Percentiles rank a stretch among this genome's conserved stretches.
Conservation (phyloP, 2,797 vertebrate genomes). For the Notoglanidium macrostoma region DNA sequence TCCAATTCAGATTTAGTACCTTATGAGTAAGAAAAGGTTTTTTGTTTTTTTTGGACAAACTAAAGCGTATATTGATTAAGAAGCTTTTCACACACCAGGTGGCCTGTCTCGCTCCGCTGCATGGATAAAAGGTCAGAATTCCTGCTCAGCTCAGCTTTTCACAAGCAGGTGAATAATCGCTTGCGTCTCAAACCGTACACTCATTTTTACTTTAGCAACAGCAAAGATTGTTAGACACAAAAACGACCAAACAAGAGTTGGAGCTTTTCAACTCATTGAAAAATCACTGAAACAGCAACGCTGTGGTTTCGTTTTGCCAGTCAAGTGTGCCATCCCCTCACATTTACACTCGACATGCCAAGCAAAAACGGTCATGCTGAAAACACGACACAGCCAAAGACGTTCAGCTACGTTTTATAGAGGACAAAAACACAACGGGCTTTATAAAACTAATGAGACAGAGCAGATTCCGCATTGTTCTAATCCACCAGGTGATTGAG, state of each 20-base stretch:
- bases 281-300: neutral
- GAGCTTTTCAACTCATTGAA: neutral
- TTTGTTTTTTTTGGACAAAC: neutral
- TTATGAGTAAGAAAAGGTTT: neutral
- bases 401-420: neutral
- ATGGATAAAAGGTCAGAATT: constrained; percentile 11
- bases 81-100: neutral
- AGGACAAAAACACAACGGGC: neutral
- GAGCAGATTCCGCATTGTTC: neutral
- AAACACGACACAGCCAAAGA: neutral
- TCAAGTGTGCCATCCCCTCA: neutral
- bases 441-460: neutral
- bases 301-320: neutral
- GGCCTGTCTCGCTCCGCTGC: neutral
- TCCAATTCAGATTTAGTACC: neutral
- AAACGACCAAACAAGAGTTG: too few relatives aligned
- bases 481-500: neutral
- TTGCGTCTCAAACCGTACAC: neutral
- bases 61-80: constrained; percentile 19
- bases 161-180: neutral
- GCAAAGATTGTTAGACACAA: neutral
- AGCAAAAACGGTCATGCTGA: neutral
- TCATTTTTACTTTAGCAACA: neutral
- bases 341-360: neutral
- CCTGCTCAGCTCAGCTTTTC: constrained; percentile 1